Evolutionary conservation across 2,888 invertebrate genomes (phyloP).

Genomic region (Sminthurinus aureus): DNA sequence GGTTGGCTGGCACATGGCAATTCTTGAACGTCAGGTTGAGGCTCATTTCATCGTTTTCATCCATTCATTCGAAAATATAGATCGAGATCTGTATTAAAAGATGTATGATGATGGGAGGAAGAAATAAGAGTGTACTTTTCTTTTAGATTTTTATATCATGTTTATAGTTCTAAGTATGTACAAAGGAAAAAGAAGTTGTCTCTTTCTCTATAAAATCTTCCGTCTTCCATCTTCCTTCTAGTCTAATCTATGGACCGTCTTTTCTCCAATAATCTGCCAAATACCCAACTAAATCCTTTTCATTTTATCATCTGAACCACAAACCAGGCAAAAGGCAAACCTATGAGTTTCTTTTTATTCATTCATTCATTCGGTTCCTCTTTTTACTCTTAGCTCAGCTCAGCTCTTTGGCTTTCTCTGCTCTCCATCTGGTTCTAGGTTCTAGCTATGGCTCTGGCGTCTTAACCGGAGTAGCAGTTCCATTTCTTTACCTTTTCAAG

Average conservation of each 20-base stretch:
- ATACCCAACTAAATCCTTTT: conserved; percentile 20
- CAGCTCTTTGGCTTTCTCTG: neutral
- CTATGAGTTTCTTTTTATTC: neutral
- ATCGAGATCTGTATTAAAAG: conserved; percentile 1
- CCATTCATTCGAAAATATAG: neutral
- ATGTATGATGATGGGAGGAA: neutral
- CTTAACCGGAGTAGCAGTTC: too few relatives aligned
- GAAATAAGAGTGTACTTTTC: too few relatives aligned
- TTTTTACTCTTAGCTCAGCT: neutral
- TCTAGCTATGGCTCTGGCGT: too few relatives aligned
- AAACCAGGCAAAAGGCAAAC: neutral
- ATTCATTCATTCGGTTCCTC: neutral
- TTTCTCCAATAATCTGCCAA: conserved; percentile 15
- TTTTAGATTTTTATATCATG: neutral
- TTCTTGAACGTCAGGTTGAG: neutral
- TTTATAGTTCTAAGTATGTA: too few relatives aligned
- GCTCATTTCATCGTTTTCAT: neutral
- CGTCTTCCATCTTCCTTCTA: neutral
- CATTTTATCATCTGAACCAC: conserved; percentile 9
- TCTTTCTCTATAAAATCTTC: neutral
- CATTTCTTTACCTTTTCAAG: too few relatives aligned
- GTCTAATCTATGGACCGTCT: conserved; percentile 14
- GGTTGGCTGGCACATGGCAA: too few relatives aligned
- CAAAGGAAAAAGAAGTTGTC: neutral
- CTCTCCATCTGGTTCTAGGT: too few relatives aligned